These are phyloP conservation scores for Gymnosoma rotundatum DNA, from an alignment of 2,888 invertebrate genomes.

Conservation along the genomic window DNA sequence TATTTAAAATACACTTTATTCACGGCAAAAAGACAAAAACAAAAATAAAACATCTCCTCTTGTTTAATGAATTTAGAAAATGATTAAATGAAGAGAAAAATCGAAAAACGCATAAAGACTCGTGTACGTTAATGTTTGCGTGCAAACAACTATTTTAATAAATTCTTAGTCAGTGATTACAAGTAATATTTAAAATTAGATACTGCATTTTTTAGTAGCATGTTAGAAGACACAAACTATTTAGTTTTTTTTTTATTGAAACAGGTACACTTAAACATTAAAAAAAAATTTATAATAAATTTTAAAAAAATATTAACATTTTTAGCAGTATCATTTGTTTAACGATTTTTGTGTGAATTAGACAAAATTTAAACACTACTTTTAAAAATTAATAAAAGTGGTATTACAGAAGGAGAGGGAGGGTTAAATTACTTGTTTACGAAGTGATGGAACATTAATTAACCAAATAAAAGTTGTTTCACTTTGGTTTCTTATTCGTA, in stretches of 20 bases:
- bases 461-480: no score
- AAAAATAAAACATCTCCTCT: background rate
- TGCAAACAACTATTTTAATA: conserved; percentile 31
- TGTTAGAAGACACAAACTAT: conserved; percentile 1
- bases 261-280: conserved; percentile 2
- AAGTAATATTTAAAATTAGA: conserved; percentile 36
- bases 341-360: no score
- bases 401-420: no score
- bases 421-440: no score
- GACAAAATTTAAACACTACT: no score
- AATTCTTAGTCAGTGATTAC: conserved; percentile 24
- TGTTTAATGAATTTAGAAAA: conserved; percentile 23
- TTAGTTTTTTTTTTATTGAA: no score
- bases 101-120: conserved; percentile 4
- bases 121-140: background rate
- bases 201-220: background rate
- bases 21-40: background rate
- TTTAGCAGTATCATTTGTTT: no score
- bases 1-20: conserved; percentile 29
- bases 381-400: no score
- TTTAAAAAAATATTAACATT: background rate
- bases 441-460: no score
- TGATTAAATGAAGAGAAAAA: conserved; percentile 7
- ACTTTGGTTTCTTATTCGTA: no score
- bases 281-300: background rate